phyloP scores from a whole-genome alignment of 2,888 invertebrate genomes.

The Blomia tropicalis region DNA sequence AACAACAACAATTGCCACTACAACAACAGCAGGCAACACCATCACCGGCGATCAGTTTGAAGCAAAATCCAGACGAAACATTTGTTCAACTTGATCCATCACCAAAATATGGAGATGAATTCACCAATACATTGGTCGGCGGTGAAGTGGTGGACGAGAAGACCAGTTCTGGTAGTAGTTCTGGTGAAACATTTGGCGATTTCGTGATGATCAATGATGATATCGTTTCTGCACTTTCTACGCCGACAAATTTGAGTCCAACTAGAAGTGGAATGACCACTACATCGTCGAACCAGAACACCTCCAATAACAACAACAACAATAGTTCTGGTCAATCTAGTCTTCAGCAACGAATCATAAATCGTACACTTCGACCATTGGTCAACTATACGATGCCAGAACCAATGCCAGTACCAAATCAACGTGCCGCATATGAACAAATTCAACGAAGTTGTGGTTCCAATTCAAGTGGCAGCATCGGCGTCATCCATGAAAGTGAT shows the following conservation, averaged over 20 bases:
- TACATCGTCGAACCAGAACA: not conserved
- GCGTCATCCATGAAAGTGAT: conserved; percentile 15
- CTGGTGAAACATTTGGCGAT: conserved; percentile 9
- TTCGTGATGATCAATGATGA: conserved; percentile 22
- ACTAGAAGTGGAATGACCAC: not conserved
- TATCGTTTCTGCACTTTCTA: not conserved
- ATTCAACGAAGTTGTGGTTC: conserved; percentile 34
- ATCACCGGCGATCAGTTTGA: not conserved
- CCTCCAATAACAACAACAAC: too few species aligned
- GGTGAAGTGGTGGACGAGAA: not conserved
- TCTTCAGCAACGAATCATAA: conserved; percentile 4
- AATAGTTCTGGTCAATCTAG: conserved; percentile 3
- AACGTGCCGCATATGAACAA: conserved; percentile 42
- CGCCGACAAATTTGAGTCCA: not conserved
- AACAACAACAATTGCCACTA: not conserved
- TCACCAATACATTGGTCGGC: not conserved
- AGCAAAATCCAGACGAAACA: not conserved
- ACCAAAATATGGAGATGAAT: not conserved
- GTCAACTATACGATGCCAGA: conserved; percentile 40
- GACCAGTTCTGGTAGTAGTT: not conserved
- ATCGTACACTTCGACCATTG: conserved; percentile 1
- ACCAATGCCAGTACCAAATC: conserved; percentile 58
- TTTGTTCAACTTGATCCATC: not conserved
- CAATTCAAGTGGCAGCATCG: conserved; percentile 9
- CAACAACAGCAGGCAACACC: not conserved